Percentiles rank a stretch among this genome's conserved stretches.
Evolutionary conservation across 2,797 vertebrate genomes (phyloP).

Genomic region (Xyrichtys novacula): DNA sequence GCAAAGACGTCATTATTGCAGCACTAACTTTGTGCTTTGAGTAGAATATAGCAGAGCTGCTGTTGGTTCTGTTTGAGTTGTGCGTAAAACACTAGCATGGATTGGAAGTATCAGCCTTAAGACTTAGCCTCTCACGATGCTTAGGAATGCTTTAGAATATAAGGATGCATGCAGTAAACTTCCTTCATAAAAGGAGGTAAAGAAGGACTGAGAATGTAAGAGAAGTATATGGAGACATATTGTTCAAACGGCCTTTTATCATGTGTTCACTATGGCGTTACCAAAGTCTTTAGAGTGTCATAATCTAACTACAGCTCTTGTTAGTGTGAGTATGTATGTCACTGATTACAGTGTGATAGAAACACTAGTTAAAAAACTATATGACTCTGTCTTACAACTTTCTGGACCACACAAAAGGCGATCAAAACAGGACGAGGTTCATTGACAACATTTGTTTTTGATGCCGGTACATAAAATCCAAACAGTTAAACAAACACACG

Average conservation of each 20-base stretch:
- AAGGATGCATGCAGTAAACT: constrained; percentile 71
- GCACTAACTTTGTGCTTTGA: constrained; percentile 70
- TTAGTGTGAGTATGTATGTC: constrained; percentile 45
- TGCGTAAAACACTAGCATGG: constrained; percentile 44
- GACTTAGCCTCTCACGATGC: constrained; percentile 56
- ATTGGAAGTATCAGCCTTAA: constrained; percentile 47
- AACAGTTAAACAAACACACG: constrained; percentile 70
- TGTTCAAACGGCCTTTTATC: constrained; percentile 50
- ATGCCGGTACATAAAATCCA: constrained; percentile 67
- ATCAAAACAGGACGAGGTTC: constrained; percentile 71
- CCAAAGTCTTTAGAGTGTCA: constrained; percentile 42
- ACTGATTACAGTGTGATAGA: constrained; percentile 61
- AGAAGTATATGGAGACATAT: constrained; percentile 42
- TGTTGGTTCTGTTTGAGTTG: constrained; percentile 38
- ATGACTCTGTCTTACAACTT: constrained; percentile 78
- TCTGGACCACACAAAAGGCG: constrained; percentile 70
- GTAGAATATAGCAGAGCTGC: constrained; percentile 60
- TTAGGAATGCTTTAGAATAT: constrained; percentile 59
- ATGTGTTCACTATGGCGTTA: constrained; percentile 45
- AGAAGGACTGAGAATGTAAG: constrained; percentile 59
- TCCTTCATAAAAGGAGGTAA: constrained; percentile 46
- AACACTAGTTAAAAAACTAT: constrained; percentile 75
- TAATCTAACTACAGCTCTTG: constrained; percentile 45
- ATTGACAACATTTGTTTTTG: constrained; percentile 57
- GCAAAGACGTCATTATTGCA: constrained; percentile 62